Conservation (phyloP, 2,888 invertebrate genomes). For the Brachyptera risi region DNA sequence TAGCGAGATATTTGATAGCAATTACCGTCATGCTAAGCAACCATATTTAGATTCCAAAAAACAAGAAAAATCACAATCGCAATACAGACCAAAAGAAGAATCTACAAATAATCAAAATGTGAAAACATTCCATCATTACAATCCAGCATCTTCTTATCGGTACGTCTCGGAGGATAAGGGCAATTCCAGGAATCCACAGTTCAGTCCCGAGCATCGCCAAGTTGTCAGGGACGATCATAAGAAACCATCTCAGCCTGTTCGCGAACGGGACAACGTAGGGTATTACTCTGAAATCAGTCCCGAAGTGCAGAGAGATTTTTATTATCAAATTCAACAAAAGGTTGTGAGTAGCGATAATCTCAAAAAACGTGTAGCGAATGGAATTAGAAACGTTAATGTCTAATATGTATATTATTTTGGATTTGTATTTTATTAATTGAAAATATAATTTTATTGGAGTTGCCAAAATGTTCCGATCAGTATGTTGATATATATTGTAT, state of each 20-base stretch:
- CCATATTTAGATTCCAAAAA: not conserved
- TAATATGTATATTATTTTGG: too few relatives aligned
- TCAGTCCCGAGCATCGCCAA: not conserved
- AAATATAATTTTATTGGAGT: too few relatives aligned
- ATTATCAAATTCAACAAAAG: not conserved
- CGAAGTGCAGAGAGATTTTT: not conserved
- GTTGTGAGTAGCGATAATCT: not conserved
- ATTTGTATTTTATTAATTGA: too few relatives aligned
- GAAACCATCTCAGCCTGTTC: not conserved
- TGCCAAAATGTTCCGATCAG: too few relatives aligned
- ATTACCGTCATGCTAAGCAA: not conserved
- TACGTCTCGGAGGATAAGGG: not conserved
- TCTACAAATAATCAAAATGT: not conserved
- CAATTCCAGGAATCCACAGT: not conserved
- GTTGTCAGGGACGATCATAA: not conserved
- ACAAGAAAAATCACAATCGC: not conserved
- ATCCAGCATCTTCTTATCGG: not conserved
- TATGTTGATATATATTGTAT: too few relatives aligned
- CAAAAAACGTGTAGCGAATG: too few relatives aligned
- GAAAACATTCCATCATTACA: constrained; percentile 8
- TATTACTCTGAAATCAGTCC: constrained; percentile 4
- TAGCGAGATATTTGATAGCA: not conserved
- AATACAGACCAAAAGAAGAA: not conserved
- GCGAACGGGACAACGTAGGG: not conserved
- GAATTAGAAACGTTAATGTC: too few relatives aligned